phyloP scores from a whole-genome alignment of 2,113 vertebrate genomes.

The Nanorana parkeri region DNA sequence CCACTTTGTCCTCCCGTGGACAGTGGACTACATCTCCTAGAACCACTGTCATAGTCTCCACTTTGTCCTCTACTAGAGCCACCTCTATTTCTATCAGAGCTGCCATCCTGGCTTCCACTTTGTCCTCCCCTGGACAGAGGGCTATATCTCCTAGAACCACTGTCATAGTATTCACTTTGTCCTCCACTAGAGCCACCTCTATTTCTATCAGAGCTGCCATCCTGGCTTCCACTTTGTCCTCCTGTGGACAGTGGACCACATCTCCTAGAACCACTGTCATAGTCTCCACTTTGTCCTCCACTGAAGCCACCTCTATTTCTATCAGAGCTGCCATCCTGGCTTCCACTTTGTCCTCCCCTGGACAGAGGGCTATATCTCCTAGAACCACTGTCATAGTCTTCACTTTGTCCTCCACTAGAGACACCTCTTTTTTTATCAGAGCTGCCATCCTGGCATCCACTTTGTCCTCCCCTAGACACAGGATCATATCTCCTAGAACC shows the following conservation, averaged over 20 bases:
- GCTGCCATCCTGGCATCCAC: not conserved
- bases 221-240: not conserved
- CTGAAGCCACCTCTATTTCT: not conserved
- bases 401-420: not conserved
- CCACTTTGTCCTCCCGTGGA: not conserved
- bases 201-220: not conserved
- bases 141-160: not conserved
- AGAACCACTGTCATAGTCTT: not conserved
- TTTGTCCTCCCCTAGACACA: not conserved
- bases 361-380: not conserved
- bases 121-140: not conserved
- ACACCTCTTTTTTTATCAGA: not conserved
- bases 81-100: not conserved
- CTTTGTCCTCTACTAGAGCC: not conserved
- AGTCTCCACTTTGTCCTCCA: not conserved
- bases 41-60: not conserved
- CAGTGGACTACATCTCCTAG: not conserved
- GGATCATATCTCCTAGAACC: no score
- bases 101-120: not conserved
- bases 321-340: not conserved
- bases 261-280: not conserved
- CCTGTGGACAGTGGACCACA: not conserved
- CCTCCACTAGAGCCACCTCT: not conserved
- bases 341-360: not conserved
- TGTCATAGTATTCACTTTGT: not conserved